Percentiles rank a stretch among this genome's conserved stretches.
These are phyloP conservation scores for Hucho hucho DNA, from an alignment of 2,113 vertebrate species.

Conservation along the genomic window DNA sequence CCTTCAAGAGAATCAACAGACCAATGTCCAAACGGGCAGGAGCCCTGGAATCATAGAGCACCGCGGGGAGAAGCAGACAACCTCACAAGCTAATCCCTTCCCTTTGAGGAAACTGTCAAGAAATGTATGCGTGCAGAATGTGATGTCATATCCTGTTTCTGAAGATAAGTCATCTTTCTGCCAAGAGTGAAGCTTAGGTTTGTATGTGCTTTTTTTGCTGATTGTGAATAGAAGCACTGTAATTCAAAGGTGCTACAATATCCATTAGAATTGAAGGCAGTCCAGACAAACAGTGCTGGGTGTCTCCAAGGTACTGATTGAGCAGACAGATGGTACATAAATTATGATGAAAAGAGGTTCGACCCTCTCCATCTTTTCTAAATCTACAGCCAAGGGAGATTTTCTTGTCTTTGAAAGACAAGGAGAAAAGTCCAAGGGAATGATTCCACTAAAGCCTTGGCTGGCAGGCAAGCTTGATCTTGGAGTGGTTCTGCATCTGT, in stretches of 20 bases:
- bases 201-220: neutral
- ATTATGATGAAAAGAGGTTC: constrained; percentile 73
- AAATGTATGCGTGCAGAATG: neutral
- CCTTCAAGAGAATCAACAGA: constrained; percentile 55
- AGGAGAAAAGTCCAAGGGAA: constrained; percentile 55
- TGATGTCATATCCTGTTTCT: neutral
- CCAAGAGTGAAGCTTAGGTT: neutral
- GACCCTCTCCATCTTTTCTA: constrained; percentile 60
- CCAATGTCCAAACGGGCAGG: constrained; percentile 37
- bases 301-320: constrained; percentile 73
- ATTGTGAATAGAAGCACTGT: constrained; percentile 29
- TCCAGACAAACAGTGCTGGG: constrained; percentile 51
- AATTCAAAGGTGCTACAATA: constrained; percentile 58
- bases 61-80: constrained; percentile 39
- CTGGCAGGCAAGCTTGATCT: constrained; percentile 60
- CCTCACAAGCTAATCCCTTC: constrained; percentile 48
- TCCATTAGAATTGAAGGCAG: constrained; percentile 55
- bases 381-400: constrained; percentile 73
- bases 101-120: constrained; percentile 28
- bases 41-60: constrained; percentile 54
- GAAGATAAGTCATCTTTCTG: constrained; percentile 7
- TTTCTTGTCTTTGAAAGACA: constrained; percentile 74
- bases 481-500: constrained; percentile 72
- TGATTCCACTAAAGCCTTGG: constrained; percentile 59
- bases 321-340: constrained; percentile 72